Evolutionary conservation across 2,113 vertebrate species (phyloP).

Genomic region (Cygnus atratus): DNA sequence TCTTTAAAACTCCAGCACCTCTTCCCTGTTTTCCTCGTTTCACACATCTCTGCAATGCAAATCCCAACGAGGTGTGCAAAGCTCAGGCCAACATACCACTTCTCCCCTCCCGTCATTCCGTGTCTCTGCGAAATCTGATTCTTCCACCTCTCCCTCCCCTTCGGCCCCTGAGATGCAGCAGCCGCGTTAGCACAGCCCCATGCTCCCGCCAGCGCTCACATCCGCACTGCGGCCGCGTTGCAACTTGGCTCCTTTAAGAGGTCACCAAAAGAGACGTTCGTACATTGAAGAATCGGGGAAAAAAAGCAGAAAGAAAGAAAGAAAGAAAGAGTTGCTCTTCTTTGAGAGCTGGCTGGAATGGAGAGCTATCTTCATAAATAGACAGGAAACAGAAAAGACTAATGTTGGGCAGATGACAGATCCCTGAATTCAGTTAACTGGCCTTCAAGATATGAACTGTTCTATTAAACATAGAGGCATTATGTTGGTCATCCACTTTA

Average conservation of each 20-base stretch:
- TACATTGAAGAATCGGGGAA: not conserved
- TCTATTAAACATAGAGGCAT: slow-evolving; percentile 90
- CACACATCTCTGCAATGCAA: not conserved
- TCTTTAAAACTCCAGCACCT: not conserved
- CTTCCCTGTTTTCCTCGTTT: accelerated
- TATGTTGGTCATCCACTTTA: slow-evolving; percentile 84
- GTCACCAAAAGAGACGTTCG: not conserved
- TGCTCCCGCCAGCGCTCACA: not conserved
- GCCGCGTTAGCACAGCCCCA: not conserved
- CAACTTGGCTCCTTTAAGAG: slow-evolving; percentile 24
- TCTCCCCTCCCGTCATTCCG: not conserved
- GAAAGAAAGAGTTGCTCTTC: slow-evolving; percentile 46
- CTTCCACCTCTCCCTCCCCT: slow-evolving; percentile 20
- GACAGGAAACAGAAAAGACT: slow-evolving; percentile 85
- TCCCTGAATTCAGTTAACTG: slow-evolving; percentile 86
- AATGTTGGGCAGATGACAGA: slow-evolving; percentile 94
- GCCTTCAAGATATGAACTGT: slow-evolving; percentile 88
- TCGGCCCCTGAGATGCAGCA: not conserved
- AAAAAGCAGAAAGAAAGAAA: not conserved
- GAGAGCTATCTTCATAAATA: slow-evolving; percentile 78
- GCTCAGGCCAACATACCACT: not conserved
- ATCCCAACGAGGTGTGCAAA: not conserved
- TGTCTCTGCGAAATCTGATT: not conserved
- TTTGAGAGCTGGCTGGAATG: slow-evolving; percentile 72
- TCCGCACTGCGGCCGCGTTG: not conserved